Base-by-base conservation (phyloP, 37 sponge, comb jelly and placozoan genomes). In the Corticium candelabrum region DNA sequence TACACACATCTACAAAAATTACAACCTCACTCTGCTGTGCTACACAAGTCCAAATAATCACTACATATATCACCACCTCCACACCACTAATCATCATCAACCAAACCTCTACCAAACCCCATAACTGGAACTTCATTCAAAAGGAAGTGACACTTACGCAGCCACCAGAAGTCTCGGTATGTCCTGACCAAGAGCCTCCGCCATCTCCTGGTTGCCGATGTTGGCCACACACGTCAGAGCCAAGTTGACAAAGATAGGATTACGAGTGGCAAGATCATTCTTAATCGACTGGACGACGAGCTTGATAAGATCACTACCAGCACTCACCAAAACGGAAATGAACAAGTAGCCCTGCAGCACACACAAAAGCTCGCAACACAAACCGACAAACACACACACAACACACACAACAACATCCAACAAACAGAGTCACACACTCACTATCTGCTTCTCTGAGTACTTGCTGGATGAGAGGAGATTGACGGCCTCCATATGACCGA, bases 401-500 rank as follows among this genome's bases (percentile, higher is more conserved):
- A 15, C 5, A 30, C 36, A 29, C 73, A 70, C 36, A 29, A 70
- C 5, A 70, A 35, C 33, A 70, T 35, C 5, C 33, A 70, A 35
- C 33, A 70, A 30, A 15, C 5, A 30, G 21, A 15, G 5, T 15
- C 21, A 34, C 33, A 70, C 36, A 32, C 21, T 87, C 40, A 94
- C 95, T 38, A 96, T 96, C 79, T 96, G 97, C 74, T 96, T 96
- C 84, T 96, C 97, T 40, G 97, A 87, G 76, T 88, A 96, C 15
- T 81, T 84, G 33, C 83, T 57, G 35, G 90, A 87, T 27, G 97
- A 90, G 68, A 96, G 85, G 1, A 96, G 82, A 78, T 96, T 93
- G 34, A 96, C 93, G 3, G 97, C 97, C 38, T 96, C 97, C 79
- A 90, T 95, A 57, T 90, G 78, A 57, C 97, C 97, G 87, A 96